These are phyloP conservation scores for Scylla paramamosain DNA, from an alignment of 1,140 invertebrate genomes.

Conservation along the genomic window DNA sequence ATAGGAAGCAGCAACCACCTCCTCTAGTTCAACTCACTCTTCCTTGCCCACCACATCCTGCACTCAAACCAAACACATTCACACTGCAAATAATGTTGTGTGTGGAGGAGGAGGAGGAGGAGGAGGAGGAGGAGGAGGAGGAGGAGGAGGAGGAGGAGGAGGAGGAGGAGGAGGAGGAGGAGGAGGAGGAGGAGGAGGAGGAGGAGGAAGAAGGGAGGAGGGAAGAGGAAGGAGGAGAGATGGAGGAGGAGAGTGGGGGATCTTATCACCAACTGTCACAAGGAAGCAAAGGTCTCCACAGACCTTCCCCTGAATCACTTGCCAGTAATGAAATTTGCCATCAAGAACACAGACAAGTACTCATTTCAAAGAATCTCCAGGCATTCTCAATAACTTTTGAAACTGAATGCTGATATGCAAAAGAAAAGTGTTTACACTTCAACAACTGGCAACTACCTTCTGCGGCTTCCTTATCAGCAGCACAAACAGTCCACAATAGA, in stretches of 20 bases:
- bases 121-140: not conserved
- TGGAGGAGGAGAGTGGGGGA: not conserved
- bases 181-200: not conserved
- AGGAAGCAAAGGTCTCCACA: not conserved
- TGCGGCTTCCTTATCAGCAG: not conserved
- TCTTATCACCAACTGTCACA: not conserved
- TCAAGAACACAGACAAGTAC: no score
- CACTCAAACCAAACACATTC: not conserved
- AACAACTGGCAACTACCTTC: not conserved
- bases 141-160: not conserved
- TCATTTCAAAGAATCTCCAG: no score
- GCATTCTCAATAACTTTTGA: not conserved
- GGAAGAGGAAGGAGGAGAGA: not conserved
- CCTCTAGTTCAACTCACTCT: not conserved
- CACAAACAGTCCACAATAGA: not conserved
- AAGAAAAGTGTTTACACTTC: not conserved
- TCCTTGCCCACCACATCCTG: not conserved
- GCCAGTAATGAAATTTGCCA: no score
- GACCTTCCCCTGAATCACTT: no score
- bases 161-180: not conserved
- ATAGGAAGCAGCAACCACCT: not conserved
- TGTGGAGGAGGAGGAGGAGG: not conserved
- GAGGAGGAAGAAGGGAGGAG: not conserved
- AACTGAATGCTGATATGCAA: not conserved
- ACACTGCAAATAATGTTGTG: not conserved